These are phyloP conservation scores for Probaryconus sp. DNA, from an alignment of 1,140 invertebrate genomes.

Conservation along the genomic window DNA sequence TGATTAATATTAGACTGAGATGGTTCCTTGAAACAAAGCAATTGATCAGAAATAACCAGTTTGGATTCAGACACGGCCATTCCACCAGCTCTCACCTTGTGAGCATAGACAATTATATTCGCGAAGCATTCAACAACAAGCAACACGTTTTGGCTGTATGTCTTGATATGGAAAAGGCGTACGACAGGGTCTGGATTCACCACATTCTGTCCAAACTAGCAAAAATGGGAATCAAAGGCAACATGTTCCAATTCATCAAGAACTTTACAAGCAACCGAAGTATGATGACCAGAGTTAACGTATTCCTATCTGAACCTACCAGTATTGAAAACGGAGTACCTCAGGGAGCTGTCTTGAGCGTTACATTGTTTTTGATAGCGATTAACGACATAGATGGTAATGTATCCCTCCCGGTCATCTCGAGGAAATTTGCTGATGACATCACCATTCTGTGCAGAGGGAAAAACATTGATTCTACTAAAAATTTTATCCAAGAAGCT, in stretches of 20 bases:
- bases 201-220: conserved; percentile 12
- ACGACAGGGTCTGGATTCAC: conserved; percentile 54
- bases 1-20: conserved; percentile 43
- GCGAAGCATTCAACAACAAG: conserved; percentile 54
- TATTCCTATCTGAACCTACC: background rate
- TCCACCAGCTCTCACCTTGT: conserved; percentile 59
- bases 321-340: too few species aligned
- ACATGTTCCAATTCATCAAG: conserved; percentile 33
- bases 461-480: conserved; percentile 9
- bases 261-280: conserved; percentile 23
- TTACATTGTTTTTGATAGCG: conserved; percentile 51
- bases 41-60: conserved; percentile 35
- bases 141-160: conserved; percentile 55
- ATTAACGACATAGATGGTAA: conserved; percentile 42
- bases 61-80: conserved; percentile 49
- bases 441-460: conserved; percentile 9
- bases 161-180: conserved; percentile 64
- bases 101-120: conserved; percentile 43
- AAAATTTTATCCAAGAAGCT: conserved; percentile 7
- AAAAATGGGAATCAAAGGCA: conserved; percentile 19
- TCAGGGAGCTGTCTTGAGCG: conserved; percentile 54
- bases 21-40: conserved; percentile 33
- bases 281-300: conserved; percentile 35
- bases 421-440: conserved; percentile 37
- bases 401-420: conserved; percentile 10